A percentile compares a stretch with the other conserved stretches of the same genome.
Conservation (phyloP, 2,888 invertebrate species). For the Eupithecia dodoneata region DNA sequence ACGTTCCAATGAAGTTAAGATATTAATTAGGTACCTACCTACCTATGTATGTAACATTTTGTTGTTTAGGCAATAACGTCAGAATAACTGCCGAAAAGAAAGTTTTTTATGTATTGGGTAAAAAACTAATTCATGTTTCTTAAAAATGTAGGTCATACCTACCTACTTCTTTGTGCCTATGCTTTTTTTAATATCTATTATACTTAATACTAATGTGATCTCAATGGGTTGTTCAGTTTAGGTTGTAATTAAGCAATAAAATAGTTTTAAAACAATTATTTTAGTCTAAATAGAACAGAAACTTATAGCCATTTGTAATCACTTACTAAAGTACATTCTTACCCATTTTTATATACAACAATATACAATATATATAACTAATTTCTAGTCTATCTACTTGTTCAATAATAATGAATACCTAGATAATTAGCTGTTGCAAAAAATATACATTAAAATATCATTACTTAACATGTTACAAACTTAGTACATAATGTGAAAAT, state of each 20-base stretch:
- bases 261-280: constrained; percentile 14
- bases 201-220: constrained; percentile 22
- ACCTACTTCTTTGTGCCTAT: constrained; percentile 10
- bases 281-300: constrained; percentile 31
- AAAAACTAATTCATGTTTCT: background rate
- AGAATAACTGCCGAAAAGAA: background rate
- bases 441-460: background rate
- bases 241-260: constrained; percentile 18
- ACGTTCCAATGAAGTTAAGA: background rate
- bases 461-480: background rate
- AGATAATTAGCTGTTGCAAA: background rate
- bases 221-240: constrained; percentile 30
- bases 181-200: constrained; percentile 1
- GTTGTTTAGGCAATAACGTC: background rate
- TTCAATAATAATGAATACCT: constrained; percentile 51
- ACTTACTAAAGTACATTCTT: constrained; percentile 28
- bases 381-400: constrained; percentile 53
- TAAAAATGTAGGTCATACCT: constrained; percentile 2
- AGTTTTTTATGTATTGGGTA: background rate
- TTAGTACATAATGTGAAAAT: no score
- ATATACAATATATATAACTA: constrained; percentile 60
- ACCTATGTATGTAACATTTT: background rate
- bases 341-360: constrained; percentile 56
- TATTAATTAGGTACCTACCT: background rate
- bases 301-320: constrained; percentile 41